These are phyloP conservation scores for Ariolimax columbianus DNA, from an alignment of 2,888 invertebrate genomes.

Conservation along the genomic window DNA sequence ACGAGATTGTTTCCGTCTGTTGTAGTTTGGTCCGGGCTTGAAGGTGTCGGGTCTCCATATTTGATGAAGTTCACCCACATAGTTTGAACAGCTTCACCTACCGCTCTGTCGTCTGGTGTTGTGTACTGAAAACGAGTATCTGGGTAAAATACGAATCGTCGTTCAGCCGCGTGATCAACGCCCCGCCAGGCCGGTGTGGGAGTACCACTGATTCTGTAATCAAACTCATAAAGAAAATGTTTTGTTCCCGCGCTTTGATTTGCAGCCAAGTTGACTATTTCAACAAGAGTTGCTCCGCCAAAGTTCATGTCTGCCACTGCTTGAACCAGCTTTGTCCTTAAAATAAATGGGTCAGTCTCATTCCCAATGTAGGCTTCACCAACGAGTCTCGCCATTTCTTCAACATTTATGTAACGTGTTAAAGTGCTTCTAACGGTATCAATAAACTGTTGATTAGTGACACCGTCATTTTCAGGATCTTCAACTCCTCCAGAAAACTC, in stretches of 20 bases:
- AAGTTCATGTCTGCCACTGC: slow-evolving; percentile 17
- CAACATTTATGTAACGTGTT: not conserved
- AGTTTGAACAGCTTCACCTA: slow-evolving; percentile 16
- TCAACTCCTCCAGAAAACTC: slow-evolving; percentile 15
- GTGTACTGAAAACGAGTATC: not conserved
- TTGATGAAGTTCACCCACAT: slow-evolving; percentile 42
- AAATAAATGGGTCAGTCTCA: not conserved
- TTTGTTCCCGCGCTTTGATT: not conserved
- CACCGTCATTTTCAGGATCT: slow-evolving; percentile 33
- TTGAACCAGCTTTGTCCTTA: slow-evolving; percentile 3
- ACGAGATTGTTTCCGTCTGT: not conserved
- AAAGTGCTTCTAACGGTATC: not conserved
- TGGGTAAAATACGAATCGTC: not conserved
- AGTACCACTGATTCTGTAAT: not conserved
- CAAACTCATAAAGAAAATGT: slow-evolving; percentile 34
- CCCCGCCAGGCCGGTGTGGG: slow-evolving; percentile 19
- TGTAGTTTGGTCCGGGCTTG: not conserved
- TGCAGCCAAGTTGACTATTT: slow-evolving; percentile 12
- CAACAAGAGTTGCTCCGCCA: not conserved
- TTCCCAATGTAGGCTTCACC: not conserved
- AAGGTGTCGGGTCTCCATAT: slow-evolving; percentile 11
- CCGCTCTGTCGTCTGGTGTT: not conserved
- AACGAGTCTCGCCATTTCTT: not conserved
- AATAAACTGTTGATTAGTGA: slow-evolving; percentile 13
- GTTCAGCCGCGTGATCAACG: slow-evolving; percentile 4